Base-by-base conservation (phyloP, 2,888 invertebrate species). In the Balanococcus diminutus region DNA sequence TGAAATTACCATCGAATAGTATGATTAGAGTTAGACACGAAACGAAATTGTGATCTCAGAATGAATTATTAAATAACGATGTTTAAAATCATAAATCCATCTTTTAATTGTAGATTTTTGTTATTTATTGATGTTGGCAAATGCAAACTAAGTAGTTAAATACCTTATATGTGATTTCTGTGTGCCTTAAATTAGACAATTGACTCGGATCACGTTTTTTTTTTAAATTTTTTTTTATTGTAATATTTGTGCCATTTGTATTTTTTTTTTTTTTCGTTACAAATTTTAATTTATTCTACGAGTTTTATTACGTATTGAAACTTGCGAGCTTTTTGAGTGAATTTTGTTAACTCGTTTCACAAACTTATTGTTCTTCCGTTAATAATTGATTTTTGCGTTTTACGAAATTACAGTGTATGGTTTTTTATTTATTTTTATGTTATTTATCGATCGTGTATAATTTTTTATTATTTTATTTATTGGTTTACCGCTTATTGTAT, bases 31-130 rank as follows among this genome's bases (percentile, higher is more conserved):
- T 87, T 14, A 88, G 87, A 81, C 93, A 93, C 0, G 93, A 93
- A 90, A 93, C 93, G 28, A 93, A 93, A 88, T 90, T 91, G 89
- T 91, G 75, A 79, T 67, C 67, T 67, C 67, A 28, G 11, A 61
- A 61, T 61, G 9, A 28, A 67, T n/a, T n/a, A n/a, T n/a, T n/a
- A n/a, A n/a, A n/a, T n/a, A 67, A 67, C 6, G 2, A 28, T 28
- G 2, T 56, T n/a, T 19, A 14, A n/a, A 11, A 28, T 28, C 28
- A 2, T 28, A 25, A 14, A 28, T 67, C 51, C 1, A 56, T 1
- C 9, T 56, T 28, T 0, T 67, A 67, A 2, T 14, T 67, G n/a
- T n/a, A n/a, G n/a, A 28, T 28, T 28, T 28, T 22, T 22, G 6
- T 56, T 19, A 22, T 22, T 56, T n/a, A 19, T 51, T 56, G 3